phyloP scores from a whole-genome alignment of 2,113 vertebrate species.

The Pampusana beccarii region DNA sequence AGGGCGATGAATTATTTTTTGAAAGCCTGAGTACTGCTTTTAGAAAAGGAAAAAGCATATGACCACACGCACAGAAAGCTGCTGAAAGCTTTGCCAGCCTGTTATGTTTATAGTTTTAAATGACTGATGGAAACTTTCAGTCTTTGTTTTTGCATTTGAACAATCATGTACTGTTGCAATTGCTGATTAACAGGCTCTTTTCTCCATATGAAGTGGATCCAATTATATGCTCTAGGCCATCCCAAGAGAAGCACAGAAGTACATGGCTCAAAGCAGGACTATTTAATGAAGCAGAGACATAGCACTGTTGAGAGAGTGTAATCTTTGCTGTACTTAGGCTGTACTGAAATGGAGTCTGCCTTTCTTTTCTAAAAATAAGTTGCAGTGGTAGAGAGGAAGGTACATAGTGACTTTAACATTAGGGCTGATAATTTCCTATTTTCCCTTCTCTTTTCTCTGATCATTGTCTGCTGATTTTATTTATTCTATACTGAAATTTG shows the following conservation, averaged over 20 bases:
- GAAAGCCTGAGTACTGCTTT: conserved; percentile 23
- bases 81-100: background rate
- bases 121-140: conserved; percentile 2
- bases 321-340: background rate
- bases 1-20: conserved; percentile 42
- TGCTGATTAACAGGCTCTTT: conserved; percentile 13
- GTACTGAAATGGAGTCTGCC: background rate
- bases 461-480: background rate
- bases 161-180: background rate
- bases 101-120: conserved; percentile 16
- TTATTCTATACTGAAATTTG: background rate
- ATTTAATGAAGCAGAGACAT: background rate
- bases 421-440: background rate
- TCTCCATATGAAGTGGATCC: conserved; percentile 1
- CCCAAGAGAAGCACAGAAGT: conserved; percentile 8
- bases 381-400: background rate
- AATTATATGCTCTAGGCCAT: background rate
- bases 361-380: background rate
- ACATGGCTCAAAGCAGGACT: background rate
- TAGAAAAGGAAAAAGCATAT: background rate
- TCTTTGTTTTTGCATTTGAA: conserved; percentile 19
- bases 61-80: background rate
- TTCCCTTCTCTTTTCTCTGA: background rate
- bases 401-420: background rate
- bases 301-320: background rate